A percentile compares a stretch with the other conserved stretches of the same genome.
phyloP scores from a whole-genome alignment of 1,140 invertebrate genomes.

The Holotrichia oblita region DNA sequence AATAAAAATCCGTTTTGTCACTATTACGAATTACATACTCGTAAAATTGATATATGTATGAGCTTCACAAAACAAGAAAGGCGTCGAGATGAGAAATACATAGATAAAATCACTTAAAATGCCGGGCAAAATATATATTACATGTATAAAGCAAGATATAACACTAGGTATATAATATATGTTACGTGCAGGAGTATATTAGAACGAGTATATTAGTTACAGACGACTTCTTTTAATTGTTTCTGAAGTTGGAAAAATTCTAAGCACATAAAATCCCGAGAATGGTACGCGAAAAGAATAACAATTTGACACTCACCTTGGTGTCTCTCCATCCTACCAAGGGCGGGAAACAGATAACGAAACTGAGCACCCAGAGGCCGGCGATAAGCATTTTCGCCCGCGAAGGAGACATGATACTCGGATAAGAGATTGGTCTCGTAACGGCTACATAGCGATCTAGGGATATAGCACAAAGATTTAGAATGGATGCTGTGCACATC shows the following conservation, averaged over 20 bases:
- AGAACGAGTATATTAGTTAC: not conserved
- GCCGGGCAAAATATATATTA: not conserved
- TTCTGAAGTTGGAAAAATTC: not conserved
- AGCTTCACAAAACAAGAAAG: too few species aligned
- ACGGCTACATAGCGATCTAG: conserved; percentile 95
- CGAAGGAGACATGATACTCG: conserved; percentile 89
- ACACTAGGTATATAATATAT: not conserved
- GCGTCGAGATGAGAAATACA: not conserved
- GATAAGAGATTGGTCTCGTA: conserved; percentile 92
- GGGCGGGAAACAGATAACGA: conserved; percentile 96
- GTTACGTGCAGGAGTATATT: not conserved
- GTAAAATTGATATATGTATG: too few species aligned
- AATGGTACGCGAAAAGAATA: not conserved
- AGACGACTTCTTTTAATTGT: conserved; percentile 9
- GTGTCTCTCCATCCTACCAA: conserved; percentile 93
- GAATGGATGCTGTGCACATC: conserved; percentile 95
- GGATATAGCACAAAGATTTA: conserved; percentile 92
- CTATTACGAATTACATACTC: too few species aligned
- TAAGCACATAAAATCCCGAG: not conserved
- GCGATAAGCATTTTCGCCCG: conserved; percentile 89
- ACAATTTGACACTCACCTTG: conserved; percentile 64
- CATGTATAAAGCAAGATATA: not conserved
- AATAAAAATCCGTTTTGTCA: too few species aligned
- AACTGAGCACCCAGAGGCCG: conserved; percentile 92
- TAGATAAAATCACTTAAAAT: not conserved